phyloP scores from a whole-genome alignment of 2,113 vertebrate genomes.

The Rhynchopsitta pachyrhyncha region DNA sequence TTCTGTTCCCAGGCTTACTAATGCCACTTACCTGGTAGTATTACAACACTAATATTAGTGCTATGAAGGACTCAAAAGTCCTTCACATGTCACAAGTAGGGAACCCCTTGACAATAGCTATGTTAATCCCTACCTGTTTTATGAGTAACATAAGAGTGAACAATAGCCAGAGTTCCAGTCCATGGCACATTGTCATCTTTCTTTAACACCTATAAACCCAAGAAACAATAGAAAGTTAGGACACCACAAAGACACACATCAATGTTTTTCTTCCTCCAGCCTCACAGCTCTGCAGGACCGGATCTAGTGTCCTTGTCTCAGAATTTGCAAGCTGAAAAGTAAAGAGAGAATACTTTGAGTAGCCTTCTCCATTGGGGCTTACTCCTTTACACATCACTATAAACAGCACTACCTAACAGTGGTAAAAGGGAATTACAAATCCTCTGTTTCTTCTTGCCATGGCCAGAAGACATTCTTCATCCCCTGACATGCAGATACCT shows the following conservation, averaged over 20 bases:
- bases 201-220: constrained; percentile 85
- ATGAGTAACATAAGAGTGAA: constrained; percentile 95
- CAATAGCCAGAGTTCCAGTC: constrained; percentile 89
- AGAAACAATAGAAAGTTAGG: constrained; percentile 24
- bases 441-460: not conserved
- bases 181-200: constrained; percentile 90
- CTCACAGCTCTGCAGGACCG: not conserved
- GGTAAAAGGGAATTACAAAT: not conserved
- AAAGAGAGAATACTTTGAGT: not conserved
- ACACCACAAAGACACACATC: not conserved
- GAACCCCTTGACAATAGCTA: not conserved
- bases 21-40: not conserved
- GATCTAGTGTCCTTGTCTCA: not conserved
- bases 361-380: not conserved
- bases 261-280: not conserved
- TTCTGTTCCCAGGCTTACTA: not conserved
- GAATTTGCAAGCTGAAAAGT: not conserved
- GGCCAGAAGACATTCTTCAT: not conserved
- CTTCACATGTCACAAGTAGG: fast-evolving
- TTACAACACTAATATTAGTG: not conserved
- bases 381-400: not conserved
- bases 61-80: not conserved
- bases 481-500: not conserved
- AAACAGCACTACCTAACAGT: not conserved
- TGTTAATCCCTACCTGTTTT: constrained; percentile 84